phyloP scores from a whole-genome alignment of 2,113 vertebrate genomes.

The Cyanoliseus patagonus region DNA sequence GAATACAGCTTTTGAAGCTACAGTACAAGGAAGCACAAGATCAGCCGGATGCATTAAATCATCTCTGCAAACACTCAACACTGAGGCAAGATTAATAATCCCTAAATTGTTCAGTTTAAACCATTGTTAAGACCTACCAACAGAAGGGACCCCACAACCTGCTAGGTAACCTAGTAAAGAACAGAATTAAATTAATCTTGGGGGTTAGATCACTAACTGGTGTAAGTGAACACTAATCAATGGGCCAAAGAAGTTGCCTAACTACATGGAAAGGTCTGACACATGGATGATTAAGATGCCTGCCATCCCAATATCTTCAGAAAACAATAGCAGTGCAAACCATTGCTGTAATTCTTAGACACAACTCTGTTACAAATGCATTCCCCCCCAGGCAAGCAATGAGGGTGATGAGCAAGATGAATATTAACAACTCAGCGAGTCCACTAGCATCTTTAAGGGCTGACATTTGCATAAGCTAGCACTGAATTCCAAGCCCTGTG shows the following conservation, averaged over 20 bases:
- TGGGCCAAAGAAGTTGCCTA: not conserved
- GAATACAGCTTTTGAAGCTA: not conserved
- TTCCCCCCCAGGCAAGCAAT: not conserved
- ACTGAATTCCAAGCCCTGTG: conserved; percentile 33
- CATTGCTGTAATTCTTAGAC: not conserved
- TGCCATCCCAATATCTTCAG: not conserved
- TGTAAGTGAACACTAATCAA: not conserved
- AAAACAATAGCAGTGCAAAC: not conserved
- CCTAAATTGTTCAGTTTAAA: not conserved
- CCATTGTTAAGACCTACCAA: not conserved
- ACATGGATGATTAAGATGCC: not conserved
- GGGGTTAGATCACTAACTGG: not conserved
- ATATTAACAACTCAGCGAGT: not conserved
- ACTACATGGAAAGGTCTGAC: not conserved
- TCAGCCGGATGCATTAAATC: not conserved
- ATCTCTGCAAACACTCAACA: not conserved
- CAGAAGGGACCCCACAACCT: not conserved
- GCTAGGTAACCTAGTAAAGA: not conserved
- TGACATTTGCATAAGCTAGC: not conserved
- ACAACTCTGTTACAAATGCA: not conserved
- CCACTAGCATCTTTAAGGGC: not conserved
- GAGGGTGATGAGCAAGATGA: not conserved
- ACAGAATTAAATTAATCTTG: not conserved
- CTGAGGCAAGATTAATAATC: not conserved
- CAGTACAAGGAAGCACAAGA: not conserved